phyloP scores from a whole-genome alignment of 2,113 vertebrate species.

The Syrmaticus mikado region DNA sequence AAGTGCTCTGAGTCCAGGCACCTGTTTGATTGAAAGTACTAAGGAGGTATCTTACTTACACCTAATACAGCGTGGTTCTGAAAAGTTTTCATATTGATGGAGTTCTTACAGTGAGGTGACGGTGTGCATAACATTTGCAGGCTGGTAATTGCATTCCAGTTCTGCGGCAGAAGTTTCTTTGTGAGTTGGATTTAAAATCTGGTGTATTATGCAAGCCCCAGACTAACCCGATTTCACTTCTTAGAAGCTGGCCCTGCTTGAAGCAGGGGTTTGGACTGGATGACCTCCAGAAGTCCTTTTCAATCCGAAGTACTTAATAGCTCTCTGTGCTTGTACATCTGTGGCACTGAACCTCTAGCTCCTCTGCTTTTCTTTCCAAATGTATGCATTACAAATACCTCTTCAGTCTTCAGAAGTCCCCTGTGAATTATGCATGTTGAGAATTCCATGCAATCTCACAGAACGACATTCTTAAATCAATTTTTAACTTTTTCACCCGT shows the following conservation, averaged over 20 bases:
- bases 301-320: constrained; percentile 16
- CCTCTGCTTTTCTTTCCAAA: constrained; percentile 33
- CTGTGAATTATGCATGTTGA: constrained; percentile 46
- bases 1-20: not conserved
- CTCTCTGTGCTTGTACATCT: not conserved
- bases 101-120: not conserved
- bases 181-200: not conserved
- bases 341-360: constrained; percentile 24
- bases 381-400: not conserved
- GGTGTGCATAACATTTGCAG: not conserved
- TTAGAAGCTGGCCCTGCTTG: constrained; percentile 4
- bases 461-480: not conserved
- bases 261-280: constrained; percentile 29
- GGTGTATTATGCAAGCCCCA: not conserved
- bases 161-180: constrained; percentile 41
- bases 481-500: not conserved
- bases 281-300: constrained; percentile 56
- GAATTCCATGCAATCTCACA: constrained; percentile 16
- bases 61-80: not conserved
- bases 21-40: not conserved
- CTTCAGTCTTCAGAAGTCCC: constrained; percentile 10
- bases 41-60: not conserved
- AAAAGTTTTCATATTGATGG: not conserved
- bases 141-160: not conserved
- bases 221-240: not conserved